Evolutionary conservation across 1,140 invertebrate genomes (phyloP), one percentile per base, ranked within the genome.

Genomic region (Hycleus cichorii): DNA sequence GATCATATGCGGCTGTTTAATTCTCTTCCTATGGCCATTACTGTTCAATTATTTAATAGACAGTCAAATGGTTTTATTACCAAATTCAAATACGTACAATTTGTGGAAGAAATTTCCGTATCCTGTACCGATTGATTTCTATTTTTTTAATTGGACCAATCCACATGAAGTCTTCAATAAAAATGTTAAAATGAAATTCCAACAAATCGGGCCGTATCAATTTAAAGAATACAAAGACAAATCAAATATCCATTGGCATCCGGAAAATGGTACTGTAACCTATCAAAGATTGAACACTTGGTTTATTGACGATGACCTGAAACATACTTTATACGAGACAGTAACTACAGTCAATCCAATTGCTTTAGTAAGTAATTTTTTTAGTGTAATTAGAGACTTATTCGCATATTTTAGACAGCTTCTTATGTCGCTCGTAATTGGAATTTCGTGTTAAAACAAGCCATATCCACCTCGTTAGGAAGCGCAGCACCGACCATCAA

Each of bases 291-390:
- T 80, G 27, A 83, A 88, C 64, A 81, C 75, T 43, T 97, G 89
- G 82, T 80, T 81, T 60, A 96, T 91, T 67, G 84, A 88, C 57
- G 77, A 74, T 45, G 76, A 80, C 4, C 76, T 32, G 75, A 58
- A 95, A 89, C 58, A 60, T 47, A 58, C 9, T 27, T 12, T 65
- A 7, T 32, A 59, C 39, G 63, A 66, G 46, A 25, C 39, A n/a
- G 57, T 95, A 47, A 86, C 81, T 0, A 90, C 90, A 2, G 70
- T 95, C 3, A 95, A 97, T 72, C 81, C 86, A 5, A 83, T 94
- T 4, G 83, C 88, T 39, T 76, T 90, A 71, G 91, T 95, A 70
- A 83, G 84, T 78, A 38, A 9, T 8, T 45, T 39, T 38, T 49
- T 4, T 0, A 32, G 7, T 32, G 32, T 18, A 1, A 18, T 18